A percentile compares a stretch with the other conserved stretches of the same genome.
phyloP scores from a whole-genome alignment of 2,888 invertebrate species.

The Andrena marginata region DNA sequence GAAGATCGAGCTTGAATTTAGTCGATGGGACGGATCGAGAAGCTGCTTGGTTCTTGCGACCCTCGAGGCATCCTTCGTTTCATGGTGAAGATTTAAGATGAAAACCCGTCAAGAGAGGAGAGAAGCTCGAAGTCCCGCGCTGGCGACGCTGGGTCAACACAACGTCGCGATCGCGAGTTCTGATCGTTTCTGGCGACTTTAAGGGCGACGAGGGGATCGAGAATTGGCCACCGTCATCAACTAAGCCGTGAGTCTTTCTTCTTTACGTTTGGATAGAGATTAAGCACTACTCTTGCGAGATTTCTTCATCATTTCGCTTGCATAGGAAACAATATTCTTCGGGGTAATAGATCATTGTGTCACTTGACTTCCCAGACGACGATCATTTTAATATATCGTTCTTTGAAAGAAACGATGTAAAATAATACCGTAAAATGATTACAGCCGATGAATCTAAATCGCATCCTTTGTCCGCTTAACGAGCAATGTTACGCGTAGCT shows the following conservation, averaged over 20 bases:
- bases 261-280: background rate
- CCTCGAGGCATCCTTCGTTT: constrained; percentile 3
- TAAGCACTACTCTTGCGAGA: background rate
- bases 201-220: constrained; percentile 30
- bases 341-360: background rate
- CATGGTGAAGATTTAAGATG: constrained; percentile 75
- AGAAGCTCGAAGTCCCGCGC: constrained; percentile 31
- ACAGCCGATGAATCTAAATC: background rate
- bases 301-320: background rate
- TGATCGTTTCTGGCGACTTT: background rate
- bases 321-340: background rate
- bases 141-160: constrained; percentile 28
- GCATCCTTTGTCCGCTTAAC: background rate
- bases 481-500: background rate
- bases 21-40: constrained; percentile 11
- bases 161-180: constrained; percentile 27
- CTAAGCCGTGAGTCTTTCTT: constrained; percentile 43
- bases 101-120: constrained; percentile 85
- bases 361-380: background rate
- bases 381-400: background rate
- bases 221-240: constrained; percentile 18
- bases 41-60: background rate
- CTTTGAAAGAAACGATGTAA: too few relatives aligned
- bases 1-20: constrained; percentile 25
- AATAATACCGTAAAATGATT: too few relatives aligned